Base-by-base conservation (phyloP, 1,140 invertebrate genomes). In the Neoseiulus cucumeris region DNA sequence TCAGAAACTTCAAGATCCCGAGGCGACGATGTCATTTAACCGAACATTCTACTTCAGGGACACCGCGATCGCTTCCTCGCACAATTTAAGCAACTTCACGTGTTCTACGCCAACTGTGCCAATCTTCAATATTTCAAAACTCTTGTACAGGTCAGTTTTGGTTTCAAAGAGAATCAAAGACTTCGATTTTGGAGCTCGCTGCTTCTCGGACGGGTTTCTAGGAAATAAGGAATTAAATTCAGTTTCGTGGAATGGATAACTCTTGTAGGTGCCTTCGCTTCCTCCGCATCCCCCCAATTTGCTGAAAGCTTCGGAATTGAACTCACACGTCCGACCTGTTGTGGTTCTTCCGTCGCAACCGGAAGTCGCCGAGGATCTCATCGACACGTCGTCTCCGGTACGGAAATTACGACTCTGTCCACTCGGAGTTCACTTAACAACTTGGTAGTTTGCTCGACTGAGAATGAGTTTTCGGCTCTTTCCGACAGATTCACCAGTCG, bases 51-150 rank as follows among this genome's bases (percentile, higher is more conserved):
- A 14, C 78, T 98, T 17, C 75, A 81, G 44, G 95, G 93, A 6
- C 95, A 98, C 75, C 79, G 94, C 66, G 85, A 92, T 70, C 79
- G 94, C 70, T 98, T 92, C 76, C 76, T 85, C 25, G 86, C 88
- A 72, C 87, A 94, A 72, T 98, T 97, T 75, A 82, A 84, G 69
- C 83, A 84, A 70, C 78, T 97, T 33, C 89, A 91, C 74, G 82
- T 85, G 69, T 98, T 98, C 79, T 99, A 98, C 75, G 83, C 88
- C 70, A 89, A 85, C 70, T 87, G 92, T 6, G 85, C 85, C 72
- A 93, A 86, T 72, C 80, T 98, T 70, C 95, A 98, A 76, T 98
- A 98, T 80, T 98, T 98, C 75, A 90, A 92, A 74, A 87, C 91
- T 75, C 80, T 98, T 44, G 91, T 98, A 67, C 87, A 89, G 66